phyloP scores from a whole-genome alignment of 1,140 invertebrate genomes.

The Drosophila elegans region DNA sequence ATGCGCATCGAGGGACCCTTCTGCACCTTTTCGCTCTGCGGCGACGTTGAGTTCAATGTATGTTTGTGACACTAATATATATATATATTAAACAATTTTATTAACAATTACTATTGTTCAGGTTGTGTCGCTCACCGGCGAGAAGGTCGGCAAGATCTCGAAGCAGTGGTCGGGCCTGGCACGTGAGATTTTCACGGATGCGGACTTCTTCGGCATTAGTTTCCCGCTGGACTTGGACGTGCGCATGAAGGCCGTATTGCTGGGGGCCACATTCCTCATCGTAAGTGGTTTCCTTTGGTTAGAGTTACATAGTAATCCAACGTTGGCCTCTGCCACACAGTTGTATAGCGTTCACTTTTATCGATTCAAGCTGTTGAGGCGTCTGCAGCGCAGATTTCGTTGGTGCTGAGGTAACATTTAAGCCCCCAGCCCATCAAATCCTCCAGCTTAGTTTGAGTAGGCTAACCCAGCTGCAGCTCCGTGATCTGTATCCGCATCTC shows the following conservation, averaged over 20 bases:
- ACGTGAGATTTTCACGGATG: constrained; percentile 90
- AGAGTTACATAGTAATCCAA: constrained; percentile 4
- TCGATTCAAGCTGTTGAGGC: constrained; percentile 46
- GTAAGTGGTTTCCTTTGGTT: constrained; percentile 85
- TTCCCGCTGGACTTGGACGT: constrained; percentile 93
- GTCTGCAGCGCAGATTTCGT: constrained; percentile 47
- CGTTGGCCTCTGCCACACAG: constrained; percentile 19
- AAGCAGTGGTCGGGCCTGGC: constrained; percentile 91
- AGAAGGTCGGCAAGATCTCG: constrained; percentile 90
- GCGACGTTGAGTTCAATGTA: constrained; percentile 91
- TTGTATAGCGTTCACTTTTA: constrained; percentile 50
- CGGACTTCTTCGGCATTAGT: constrained; percentile 91
- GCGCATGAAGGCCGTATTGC: constrained; percentile 91
- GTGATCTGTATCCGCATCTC: background rate
- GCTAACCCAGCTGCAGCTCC: constrained; percentile 21
- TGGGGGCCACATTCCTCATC: constrained; percentile 91
- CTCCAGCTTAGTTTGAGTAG: constrained; percentile 28
- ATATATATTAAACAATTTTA: background rate
- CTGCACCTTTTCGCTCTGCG: constrained; percentile 92
- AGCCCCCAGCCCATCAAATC: constrained; percentile 10
- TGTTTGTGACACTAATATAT: constrained; percentile 25
- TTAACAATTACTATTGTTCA: constrained; percentile 4
- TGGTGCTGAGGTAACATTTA: constrained; percentile 45
- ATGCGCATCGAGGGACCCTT: constrained; percentile 93
- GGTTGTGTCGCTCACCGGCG: constrained; percentile 89